A percentile compares a stretch with the other conserved stretches of the same genome.
Conservation (phyloP, 1,140 invertebrate species). For the Trichonephila clavata region DNA sequence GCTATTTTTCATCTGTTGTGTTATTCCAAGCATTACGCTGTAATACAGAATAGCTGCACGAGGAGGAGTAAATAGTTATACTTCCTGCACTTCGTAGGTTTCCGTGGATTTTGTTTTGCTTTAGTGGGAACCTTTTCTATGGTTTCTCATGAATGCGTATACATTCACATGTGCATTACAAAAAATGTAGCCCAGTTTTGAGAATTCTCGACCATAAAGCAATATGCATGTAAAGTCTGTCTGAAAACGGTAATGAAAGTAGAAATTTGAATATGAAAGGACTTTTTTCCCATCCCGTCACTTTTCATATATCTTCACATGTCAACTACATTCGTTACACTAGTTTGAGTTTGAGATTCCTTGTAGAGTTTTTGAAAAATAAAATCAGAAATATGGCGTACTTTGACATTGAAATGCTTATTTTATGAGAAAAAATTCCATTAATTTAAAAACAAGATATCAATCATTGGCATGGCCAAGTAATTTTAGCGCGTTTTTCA, state of each 20-base stretch:
- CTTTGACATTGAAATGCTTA: too few species aligned
- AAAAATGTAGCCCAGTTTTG: conserved; percentile 11
- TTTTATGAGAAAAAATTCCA: too few species aligned
- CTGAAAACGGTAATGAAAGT: neutral
- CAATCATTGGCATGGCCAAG: too few species aligned
- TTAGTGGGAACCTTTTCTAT: neutral
- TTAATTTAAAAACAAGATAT: too few species aligned
- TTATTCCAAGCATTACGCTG: neutral
- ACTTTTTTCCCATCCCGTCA: neutral
- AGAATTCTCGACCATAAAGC: conserved; percentile 1
- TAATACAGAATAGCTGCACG: neutral
- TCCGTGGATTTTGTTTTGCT: neutral
- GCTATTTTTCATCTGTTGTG: neutral
- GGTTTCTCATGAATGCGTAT: conserved; percentile 19
- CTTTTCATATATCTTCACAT: neutral
- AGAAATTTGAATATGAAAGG: conserved; percentile 6
- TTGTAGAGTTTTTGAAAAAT: neutral
- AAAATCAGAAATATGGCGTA: too few species aligned
- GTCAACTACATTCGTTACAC: neutral
- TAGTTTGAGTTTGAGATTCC: neutral
- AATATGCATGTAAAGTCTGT: neutral
- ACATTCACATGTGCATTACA: neutral
- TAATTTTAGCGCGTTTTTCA: too few species aligned
- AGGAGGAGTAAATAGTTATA: neutral
- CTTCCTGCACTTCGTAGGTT: conserved; percentile 28